These are phyloP conservation scores for Podarcis cretensis DNA, from an alignment of 2,113 vertebrate genomes.

Conservation along the genomic window DNA sequence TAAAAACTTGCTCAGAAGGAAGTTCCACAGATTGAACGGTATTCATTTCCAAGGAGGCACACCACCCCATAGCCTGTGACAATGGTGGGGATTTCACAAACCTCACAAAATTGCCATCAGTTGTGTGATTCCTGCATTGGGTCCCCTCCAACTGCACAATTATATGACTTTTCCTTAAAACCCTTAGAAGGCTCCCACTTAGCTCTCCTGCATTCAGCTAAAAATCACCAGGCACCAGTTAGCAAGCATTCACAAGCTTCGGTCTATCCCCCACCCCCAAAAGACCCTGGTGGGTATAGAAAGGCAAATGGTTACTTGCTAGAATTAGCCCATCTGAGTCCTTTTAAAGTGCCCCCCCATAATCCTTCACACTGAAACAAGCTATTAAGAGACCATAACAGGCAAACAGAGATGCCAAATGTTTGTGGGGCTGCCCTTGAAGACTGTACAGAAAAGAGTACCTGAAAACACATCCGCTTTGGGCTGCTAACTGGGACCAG, in stretches of 20 bases:
- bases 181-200: not conserved
- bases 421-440: not conserved
- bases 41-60: not conserved
- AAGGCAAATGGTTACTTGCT: not conserved
- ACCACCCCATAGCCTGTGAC: not conserved
- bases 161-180: too few species aligned
- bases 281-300: not conserved
- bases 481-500: not conserved
- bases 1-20: not conserved
- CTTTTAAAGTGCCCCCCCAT: slow-evolving; percentile 25
- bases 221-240: not conserved
- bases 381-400: not conserved
- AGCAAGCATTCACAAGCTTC: too few species aligned
- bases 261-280: too few species aligned
- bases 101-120: too few species aligned
- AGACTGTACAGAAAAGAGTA: not conserved
- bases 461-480: not conserved
- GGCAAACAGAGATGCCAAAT: slow-evolving; percentile 3
- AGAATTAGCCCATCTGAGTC: not conserved
- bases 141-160: too few species aligned
- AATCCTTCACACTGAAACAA: not conserved
- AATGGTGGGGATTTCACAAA: not conserved
- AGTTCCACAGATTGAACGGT: not conserved
- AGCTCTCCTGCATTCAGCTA: not conserved
- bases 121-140: not conserved